A percentile compares a stretch with the other conserved stretches of the same genome.
phyloP scores from a whole-genome alignment of 1,140 invertebrate genomes.

The Pseudomyrmex concolor region DNA sequence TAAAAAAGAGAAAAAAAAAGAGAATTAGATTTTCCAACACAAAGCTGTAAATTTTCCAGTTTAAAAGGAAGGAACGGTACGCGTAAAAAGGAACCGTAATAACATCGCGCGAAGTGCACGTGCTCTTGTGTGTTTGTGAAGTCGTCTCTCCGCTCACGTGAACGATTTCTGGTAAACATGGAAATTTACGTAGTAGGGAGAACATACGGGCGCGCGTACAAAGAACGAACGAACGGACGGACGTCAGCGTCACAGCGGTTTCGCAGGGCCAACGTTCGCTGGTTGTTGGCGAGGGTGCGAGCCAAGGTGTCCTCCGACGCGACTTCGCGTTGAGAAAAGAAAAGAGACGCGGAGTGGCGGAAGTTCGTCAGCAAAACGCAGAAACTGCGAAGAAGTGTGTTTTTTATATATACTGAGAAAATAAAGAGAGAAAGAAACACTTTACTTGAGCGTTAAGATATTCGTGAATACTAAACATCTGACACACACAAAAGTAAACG shows the following conservation, averaged over 20 bases:
- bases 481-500: too few relatives aligned
- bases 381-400: neutral
- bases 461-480: too few relatives aligned
- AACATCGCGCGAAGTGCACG: neutral
- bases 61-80: neutral
- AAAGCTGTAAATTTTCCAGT: neutral
- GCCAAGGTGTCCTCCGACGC: constrained; percentile 27
- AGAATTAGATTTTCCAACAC: neutral
- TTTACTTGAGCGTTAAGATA: too few relatives aligned
- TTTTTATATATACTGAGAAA: neutral
- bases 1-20: neutral
- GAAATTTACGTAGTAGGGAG: constrained; percentile 71
- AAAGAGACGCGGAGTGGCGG: neutral
- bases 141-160: constrained; percentile 6
- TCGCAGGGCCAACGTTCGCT: constrained; percentile 71
- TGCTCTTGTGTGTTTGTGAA: constrained; percentile 3
- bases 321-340: neutral
- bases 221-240: constrained; percentile 66
- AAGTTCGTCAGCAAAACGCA: constrained; percentile 17
- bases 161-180: constrained; percentile 60
- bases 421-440: too few relatives aligned
- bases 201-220: constrained; percentile 63
- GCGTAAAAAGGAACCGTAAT: too few relatives aligned
- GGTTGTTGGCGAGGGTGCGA: constrained; percentile 35
- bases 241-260: constrained; percentile 60